Conservation (phyloP, 2,888 invertebrate species). For the Odontocolon sp. region DNA sequence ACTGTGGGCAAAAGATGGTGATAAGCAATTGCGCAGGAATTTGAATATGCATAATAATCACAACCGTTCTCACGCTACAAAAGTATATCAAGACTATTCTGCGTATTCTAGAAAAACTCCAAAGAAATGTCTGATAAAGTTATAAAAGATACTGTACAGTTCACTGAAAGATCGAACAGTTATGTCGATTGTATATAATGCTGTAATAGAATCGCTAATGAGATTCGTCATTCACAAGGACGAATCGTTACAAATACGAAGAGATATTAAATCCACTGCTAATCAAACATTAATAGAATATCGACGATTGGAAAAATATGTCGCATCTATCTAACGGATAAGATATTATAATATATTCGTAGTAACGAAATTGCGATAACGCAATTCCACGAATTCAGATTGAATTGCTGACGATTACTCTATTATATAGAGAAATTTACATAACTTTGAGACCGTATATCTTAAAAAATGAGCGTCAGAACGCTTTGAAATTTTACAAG, state of each 20-base stretch:
- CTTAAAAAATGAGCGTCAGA: too few species aligned
- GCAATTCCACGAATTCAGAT: neutral
- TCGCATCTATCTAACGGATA: neutral
- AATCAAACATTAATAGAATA: neutral
- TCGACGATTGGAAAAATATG: neutral
- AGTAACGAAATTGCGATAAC: neutral
- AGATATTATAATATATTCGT: neutral
- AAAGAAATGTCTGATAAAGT: neutral
- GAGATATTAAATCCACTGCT: neutral
- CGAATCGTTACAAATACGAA: neutral
- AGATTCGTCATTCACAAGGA: neutral
- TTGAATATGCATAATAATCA: too few species aligned
- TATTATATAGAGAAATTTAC: too few species aligned
- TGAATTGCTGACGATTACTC: neutral
- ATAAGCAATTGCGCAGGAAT: too few species aligned
- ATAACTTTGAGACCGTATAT: too few species aligned
- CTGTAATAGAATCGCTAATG: neutral
- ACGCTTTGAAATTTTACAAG: too few species aligned
- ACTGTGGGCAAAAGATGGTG: too few species aligned
- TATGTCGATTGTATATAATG: neutral
- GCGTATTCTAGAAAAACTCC: conserved; percentile 27
- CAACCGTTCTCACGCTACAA: neutral
- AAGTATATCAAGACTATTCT: neutral
- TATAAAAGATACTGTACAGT: conserved; percentile 15
- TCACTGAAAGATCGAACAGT: conserved; percentile 13